Evolutionary conservation across 2,113 vertebrate species (phyloP).

Genomic region (Cacatua alba): DNA sequence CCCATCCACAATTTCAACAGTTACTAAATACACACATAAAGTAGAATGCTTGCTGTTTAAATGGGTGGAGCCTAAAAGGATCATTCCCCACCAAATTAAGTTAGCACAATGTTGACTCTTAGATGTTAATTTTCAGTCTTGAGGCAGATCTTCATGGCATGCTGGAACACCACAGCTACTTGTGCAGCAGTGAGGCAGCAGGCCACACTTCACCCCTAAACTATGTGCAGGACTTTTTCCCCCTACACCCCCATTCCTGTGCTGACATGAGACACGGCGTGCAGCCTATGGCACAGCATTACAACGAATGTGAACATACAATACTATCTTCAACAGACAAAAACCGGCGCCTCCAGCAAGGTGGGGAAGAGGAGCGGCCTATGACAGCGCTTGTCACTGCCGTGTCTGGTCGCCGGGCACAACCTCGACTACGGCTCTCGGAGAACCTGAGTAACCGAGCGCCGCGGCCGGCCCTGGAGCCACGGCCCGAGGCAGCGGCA

Average conservation of each 20-base stretch:
- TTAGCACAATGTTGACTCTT: rapidly evolving
- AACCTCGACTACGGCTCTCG: rapidly evolving
- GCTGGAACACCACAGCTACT: rapidly evolving
- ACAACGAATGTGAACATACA: rapidly evolving
- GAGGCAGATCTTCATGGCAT: rapidly evolving
- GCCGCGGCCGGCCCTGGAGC: neutral
- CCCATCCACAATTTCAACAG: neutral
- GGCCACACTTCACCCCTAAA: neutral
- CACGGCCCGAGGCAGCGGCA: neutral
- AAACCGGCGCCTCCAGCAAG: neutral
- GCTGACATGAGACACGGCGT: neutral
- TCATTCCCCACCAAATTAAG: neutral
- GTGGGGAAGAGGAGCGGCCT: neutral
- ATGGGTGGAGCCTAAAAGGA: neutral
- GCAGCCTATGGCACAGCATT: rapidly evolving
- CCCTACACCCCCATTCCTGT: rapidly evolving
- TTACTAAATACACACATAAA: neutral
- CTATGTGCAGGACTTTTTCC: neutral
- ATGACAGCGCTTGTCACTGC: rapidly evolving
- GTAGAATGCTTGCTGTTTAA: neutral
- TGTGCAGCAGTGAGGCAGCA: neutral
- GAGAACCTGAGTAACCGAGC: rapidly evolving
- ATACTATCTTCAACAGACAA: rapidly evolving
- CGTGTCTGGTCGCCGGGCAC: rapidly evolving
- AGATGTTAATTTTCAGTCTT: rapidly evolving